These are phyloP conservation scores for Galagoides demidoff DNA, from an alignment of 2,797 vertebrate genomes.

Conservation along the genomic window DNA sequence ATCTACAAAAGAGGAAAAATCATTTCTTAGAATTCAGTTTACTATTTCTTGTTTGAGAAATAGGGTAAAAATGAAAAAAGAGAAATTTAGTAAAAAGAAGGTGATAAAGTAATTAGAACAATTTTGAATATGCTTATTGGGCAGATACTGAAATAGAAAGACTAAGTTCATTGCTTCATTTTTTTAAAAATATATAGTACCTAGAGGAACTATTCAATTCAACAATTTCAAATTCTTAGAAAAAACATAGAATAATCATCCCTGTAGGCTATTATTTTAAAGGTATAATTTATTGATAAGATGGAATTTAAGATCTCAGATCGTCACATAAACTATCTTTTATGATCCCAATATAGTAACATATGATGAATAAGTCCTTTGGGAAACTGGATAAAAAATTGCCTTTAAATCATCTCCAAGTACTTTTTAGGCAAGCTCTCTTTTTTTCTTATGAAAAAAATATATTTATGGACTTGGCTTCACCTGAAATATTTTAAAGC, in stretches of 20 bases:
- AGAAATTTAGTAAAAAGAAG: background rate
- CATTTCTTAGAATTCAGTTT: background rate
- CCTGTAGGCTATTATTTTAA: constrained; percentile 40
- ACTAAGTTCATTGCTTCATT: background rate
- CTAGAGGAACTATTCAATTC: background rate
- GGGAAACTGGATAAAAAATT: background rate
- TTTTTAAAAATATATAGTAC: background rate
- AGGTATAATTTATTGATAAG: constrained; percentile 46
- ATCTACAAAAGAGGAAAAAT: background rate
- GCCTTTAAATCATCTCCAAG: background rate
- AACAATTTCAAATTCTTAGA: background rate
- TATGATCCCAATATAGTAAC: constrained; percentile 12
- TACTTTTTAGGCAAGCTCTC: background rate
- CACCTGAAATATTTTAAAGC: background rate
- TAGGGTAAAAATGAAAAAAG: background rate
- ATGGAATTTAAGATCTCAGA: constrained; percentile 25
- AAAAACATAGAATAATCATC: background rate
- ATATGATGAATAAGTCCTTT: background rate
- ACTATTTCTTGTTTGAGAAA: background rate
- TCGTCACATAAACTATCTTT: constrained; percentile 26
- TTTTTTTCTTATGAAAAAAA: constrained; percentile 16
- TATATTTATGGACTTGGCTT: background rate
- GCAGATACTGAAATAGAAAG: background rate
- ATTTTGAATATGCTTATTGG: background rate
- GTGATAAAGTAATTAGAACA: background rate